Base-by-base conservation (phyloP, 2,888 invertebrate species). In the Alsophila aescularia region DNA sequence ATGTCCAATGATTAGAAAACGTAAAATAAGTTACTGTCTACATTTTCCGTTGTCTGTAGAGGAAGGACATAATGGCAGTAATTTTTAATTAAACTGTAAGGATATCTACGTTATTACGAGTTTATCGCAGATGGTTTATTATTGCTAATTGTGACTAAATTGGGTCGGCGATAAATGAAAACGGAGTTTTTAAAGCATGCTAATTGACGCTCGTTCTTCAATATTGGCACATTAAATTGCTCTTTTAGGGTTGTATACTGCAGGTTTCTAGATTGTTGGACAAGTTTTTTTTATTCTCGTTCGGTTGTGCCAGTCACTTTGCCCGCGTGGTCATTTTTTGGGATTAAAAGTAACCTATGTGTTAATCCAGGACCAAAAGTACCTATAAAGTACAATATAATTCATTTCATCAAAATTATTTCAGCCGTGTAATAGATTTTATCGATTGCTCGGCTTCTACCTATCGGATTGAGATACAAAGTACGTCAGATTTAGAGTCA, bases 11-110 rank as follows among this genome's bases (percentile, higher is more conserved):
- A 29, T 29, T 1, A n/a, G n/a, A 29, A 29, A 29, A 1, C 29
- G 35, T 14, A 16, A 52, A 29, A 2, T 12, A 18, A 29, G 45
- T 29, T 47, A 52, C 47, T 53, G 52, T 10, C 10, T 34, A 13
- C 5, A 47, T 31, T 45, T 10, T 52, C 32, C 24, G 37, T 10
- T 10, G 27, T 24, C 2, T 76, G 64, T 60, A 61, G 60, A 76
- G 72, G 80, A 86, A 87, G 87, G 87, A 82, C 86, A 69, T 66
- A 83, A 48, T 66, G 82, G 70, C 66, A 69, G 78, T 81, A 80
- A 84, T 77, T 77, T 79, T 77, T 73, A 78, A 81, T 77, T 70
- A 79, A 79, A 78, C 70, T 69, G 75, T 79, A 81, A 82, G 81
- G 79, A 81, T 78, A 81, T 79, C 75, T 72, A 73, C 76, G 66